Percentiles rank a stretch among this genome's conserved stretches.
These are phyloP conservation scores for Engystomops pustulosus DNA, from an alignment of 2,113 vertebrate genomes.

Conservation along the genomic window DNA sequence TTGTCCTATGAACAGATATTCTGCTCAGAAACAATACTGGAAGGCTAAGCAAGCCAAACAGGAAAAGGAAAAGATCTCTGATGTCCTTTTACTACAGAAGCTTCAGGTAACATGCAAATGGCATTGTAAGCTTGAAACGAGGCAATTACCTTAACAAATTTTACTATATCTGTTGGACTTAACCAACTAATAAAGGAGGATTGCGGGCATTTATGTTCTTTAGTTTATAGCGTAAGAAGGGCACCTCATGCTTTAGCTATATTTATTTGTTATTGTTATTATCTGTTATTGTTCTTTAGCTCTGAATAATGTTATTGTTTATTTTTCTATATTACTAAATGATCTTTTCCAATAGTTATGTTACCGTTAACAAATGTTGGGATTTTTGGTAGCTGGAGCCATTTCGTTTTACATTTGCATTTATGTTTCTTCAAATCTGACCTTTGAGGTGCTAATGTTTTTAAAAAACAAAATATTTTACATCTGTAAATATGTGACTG, in stretches of 20 bases:
- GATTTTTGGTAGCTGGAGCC: no score
- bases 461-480: no score
- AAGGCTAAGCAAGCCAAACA: slow-evolving; percentile 98
- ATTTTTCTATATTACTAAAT: neutral
- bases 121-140: neutral
- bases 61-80: slow-evolving; percentile 95
- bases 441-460: no score
- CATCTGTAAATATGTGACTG: no score
- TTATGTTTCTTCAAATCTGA: no score
- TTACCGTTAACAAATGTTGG: no score
- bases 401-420: no score
- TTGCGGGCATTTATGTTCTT: neutral
- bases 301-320: neutral
- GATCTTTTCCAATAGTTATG: no score
- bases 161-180: neutral
- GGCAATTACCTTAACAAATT: slow-evolving; percentile 13
- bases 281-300: neutral
- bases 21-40: slow-evolving; percentile 98
- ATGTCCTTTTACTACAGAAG: slow-evolving; percentile 92
- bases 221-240: slow-evolving; percentile 1
- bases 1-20: slow-evolving; percentile 98
- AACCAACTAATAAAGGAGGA: neutral
- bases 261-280: neutral
- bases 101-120: slow-evolving; percentile 80
- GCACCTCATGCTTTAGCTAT: neutral